These are phyloP conservation scores for Centropyge bicolor DNA, from an alignment of 2,797 vertebrate species.

Conservation along the genomic window DNA sequence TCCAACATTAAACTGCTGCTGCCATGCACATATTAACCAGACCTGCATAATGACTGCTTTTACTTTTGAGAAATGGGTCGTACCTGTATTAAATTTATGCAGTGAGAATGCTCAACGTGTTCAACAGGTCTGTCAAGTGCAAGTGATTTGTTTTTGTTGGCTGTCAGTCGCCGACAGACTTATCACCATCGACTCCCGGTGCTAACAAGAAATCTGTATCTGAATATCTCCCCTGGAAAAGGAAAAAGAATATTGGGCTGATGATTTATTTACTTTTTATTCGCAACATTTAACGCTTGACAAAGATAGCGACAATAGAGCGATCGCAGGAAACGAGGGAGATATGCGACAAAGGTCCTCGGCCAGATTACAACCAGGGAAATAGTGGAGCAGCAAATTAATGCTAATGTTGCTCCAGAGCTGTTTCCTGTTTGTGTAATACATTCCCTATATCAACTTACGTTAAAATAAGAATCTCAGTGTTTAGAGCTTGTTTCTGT, in stretches of 20 bases:
- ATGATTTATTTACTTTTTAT: no score
- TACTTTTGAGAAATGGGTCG: neutral
- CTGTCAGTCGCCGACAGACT: neutral
- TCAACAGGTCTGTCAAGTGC: neutral
- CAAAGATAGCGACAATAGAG: no score
- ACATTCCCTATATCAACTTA: neutral
- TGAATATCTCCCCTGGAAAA: neutral
- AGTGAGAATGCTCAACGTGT: neutral
- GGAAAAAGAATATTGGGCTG: neutral
- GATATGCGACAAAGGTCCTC: no score
- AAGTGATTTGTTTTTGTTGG: no score
- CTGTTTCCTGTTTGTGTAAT: neutral
- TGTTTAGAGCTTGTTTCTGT: neutral
- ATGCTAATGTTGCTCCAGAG: no score
- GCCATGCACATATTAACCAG: neutral
- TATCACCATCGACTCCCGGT: neutral
- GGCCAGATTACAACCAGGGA: no score
- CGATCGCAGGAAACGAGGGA: no score
- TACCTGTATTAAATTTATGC: neutral
- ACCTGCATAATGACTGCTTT: neutral
- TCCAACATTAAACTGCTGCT: neutral
- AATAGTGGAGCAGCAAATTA: no score
- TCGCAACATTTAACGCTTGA: no score
- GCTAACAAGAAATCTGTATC: conserved; percentile 2
- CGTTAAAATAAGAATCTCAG: no score